Base-by-base conservation (phyloP, 2,888 invertebrate species). In the Nymphalis urticae region DNA sequence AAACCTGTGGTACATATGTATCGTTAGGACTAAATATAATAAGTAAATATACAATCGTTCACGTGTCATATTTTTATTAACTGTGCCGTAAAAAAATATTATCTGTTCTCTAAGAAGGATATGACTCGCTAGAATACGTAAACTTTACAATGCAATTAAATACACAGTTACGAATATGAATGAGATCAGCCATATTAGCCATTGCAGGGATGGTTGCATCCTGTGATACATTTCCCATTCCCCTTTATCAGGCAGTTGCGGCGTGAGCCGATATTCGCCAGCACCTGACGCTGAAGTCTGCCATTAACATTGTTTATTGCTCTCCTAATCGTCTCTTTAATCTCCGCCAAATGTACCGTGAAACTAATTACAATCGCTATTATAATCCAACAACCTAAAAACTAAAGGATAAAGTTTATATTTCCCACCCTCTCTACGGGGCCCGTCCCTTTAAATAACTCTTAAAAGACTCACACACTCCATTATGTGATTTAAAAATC, bases 401-500 rank as follows among this genome's bases (percentile, higher is more conserved):
- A 68, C 69, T 70, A 70, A 48, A 69, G 72, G 73, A 72, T 76
- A 75, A n/a, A 59, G 79, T 78, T 79, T 77, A 78, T 75, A 75
- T 71, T 64, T 54, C 73, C 73, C 75, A 75, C 75, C 74, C 78
- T 60, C 72, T 54, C 47, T 48, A 36, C 64, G 54, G 69, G 6
- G 74, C 80, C 85, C 84, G 85, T 80, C 86, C 83, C 85, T 80
- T 81, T 82, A 85, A 89, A 86, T 85, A 86, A 85, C 86, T 85
- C 82, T 86, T 86, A 88, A 79, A 88, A 85, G 82, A 78, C 83
- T 81, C 81, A 76, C 80, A 83, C 90, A 88, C 91, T 90, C 90
- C 86, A 90, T 90, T 90, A 90, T 84, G 81, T 84, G 87, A 90
- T 90, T 92, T 90, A 90, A 92, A 89, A 92, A 90, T 90, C 86